These are phyloP conservation scores for Meghimatium bilineatum DNA, from an alignment of 2,888 invertebrate species.

Conservation along the genomic window DNA sequence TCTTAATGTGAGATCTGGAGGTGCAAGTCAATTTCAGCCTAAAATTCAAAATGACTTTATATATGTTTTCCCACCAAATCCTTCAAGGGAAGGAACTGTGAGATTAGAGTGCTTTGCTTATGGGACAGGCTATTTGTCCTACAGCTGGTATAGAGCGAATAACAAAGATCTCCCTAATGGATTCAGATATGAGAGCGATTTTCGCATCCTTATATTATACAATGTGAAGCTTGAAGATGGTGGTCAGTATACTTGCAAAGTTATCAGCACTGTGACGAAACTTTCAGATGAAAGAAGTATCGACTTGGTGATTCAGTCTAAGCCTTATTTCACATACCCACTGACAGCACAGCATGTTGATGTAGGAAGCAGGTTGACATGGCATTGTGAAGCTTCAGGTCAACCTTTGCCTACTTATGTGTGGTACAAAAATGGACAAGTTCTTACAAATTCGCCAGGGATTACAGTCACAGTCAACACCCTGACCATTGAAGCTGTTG, in stretches of 20 bases:
- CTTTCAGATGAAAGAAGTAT: slow-evolving; percentile 43
- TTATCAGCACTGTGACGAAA: slow-evolving; percentile 70
- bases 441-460: slow-evolving; percentile 36
- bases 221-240: slow-evolving; percentile 93
- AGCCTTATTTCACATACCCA: slow-evolving; percentile 70
- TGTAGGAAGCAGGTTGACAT: slow-evolving; percentile 62
- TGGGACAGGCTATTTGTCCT: slow-evolving; percentile 83
- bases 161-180: slow-evolving; percentile 74
- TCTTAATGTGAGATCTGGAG: slow-evolving; percentile 57
- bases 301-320: slow-evolving; percentile 54
- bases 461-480: slow-evolving; percentile 58
- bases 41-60: slow-evolving; percentile 96
- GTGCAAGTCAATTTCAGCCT: slow-evolving; percentile 76
- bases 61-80: slow-evolving; percentile 94
- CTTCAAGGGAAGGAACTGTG: slow-evolving; percentile 91
- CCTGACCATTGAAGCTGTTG: slow-evolving; percentile 59
- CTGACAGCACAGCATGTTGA: slow-evolving; percentile 71
- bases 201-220: slow-evolving; percentile 90
- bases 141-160: slow-evolving; percentile 60
- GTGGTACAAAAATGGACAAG: slow-evolving; percentile 70
- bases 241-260: slow-evolving; percentile 92
- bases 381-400: slow-evolving; percentile 72
- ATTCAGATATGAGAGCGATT: slow-evolving; percentile 85
- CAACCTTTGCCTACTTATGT: slow-evolving; percentile 63
- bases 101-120: slow-evolving; percentile 95